Evolutionary conservation across 2,113 vertebrate species (phyloP).

Genomic region (Thryonomys swinderianus): DNA sequence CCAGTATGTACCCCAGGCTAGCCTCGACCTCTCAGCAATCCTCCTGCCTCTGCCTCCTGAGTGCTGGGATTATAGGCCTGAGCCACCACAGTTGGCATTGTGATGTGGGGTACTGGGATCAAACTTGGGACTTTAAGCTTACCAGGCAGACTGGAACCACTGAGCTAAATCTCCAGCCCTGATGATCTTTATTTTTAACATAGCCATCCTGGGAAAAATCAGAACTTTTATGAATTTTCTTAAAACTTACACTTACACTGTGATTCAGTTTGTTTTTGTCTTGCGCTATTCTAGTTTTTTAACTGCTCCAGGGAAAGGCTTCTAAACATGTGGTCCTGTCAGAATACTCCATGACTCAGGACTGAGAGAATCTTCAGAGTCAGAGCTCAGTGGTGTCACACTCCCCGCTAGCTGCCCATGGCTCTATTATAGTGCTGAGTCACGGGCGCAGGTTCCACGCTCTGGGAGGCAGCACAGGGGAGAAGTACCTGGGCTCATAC

Average conservation of each 20-base stretch:
- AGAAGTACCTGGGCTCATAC: background rate
- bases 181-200: slow-evolving; percentile 12
- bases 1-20: no score
- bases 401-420: background rate
- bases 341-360: slow-evolving; percentile 20
- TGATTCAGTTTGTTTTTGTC: background rate
- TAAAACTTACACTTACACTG: background rate
- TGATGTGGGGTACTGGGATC: no score
- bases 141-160: no score
- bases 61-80: no score
- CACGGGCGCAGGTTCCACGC: background rate
- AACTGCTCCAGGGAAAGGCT: background rate
- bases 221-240: background rate
- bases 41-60: no score
- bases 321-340: background rate
- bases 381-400: background rate
- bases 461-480: background rate
- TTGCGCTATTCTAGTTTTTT: background rate
- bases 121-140: no score
- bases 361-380: background rate
- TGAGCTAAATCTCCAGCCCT: no score
- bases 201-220: background rate
- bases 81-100: no score
- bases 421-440: slow-evolving; percentile 16
- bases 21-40: no score